Evolutionary conservation across 2,888 invertebrate species (phyloP), one percentile per base, ranked within the genome.

Genomic region (Nomada goodeniana): DNA sequence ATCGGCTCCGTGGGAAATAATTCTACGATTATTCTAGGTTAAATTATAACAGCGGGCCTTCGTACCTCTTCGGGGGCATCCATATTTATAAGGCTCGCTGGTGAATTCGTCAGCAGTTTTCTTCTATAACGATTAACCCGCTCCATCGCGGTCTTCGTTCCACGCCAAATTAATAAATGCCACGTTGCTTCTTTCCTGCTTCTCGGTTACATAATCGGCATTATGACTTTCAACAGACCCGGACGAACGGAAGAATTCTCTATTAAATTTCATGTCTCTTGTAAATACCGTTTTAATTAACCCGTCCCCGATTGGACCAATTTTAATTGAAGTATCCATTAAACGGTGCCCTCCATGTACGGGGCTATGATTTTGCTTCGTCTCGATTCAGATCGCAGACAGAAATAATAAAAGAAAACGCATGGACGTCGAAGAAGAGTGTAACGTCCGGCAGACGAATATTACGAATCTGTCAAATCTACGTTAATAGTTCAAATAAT

Each of bases 101-200:
- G 64, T 85, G 80, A 83, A 85, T 85, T 85, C 80, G 80, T 85
- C 84, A 78, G 83, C 83, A 78, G 75, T 85, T 57, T 81, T 78
- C 86, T 86, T 84, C 84, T 86, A 83, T 88, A 89, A 90, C 90
- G 89, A 89, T 89, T 87, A 88, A 86, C 86, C 85, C 83, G 83
- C 82, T 82, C 86, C 80, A 76, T 86, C 87, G 74, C 82, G 73
- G 73, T 61, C 77, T 64, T 75, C 83, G 73, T 82, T 20, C 70
- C 70, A 20, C 60, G 50, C 60, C 86, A 86, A 89, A 90, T 90
- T 89, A 89, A 90, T 89, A 88, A 89, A 85, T 74, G 84, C 83
- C 67, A 60, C 83, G 79, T 80, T 81, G 83, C 76, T 76, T 83
- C 76, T 79, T 83, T 83, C 64, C 79, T 73, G 73, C 73, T 82